phyloP scores from a whole-genome alignment of 2,113 vertebrate genomes.

The Pao palembangensis region DNA sequence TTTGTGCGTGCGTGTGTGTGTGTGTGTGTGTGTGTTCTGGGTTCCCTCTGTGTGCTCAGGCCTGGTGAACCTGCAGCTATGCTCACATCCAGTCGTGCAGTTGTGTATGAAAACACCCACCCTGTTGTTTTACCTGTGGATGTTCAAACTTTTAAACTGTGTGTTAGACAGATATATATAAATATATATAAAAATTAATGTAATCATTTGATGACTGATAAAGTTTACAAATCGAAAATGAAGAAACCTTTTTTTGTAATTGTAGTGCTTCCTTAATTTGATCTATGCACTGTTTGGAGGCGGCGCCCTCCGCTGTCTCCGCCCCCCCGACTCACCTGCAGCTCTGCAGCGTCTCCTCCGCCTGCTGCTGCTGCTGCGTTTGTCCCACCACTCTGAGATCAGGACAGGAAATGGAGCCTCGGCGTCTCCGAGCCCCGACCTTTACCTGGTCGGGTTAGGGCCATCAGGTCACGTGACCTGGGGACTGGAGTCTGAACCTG shows the following conservation, averaged over 20 bases:
- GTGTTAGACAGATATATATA: constrained; percentile 55
- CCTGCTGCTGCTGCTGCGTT: constrained; percentile 62
- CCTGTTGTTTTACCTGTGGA: constrained; percentile 72
- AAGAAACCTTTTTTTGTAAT: constrained; percentile 74
- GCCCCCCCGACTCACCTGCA: constrained; percentile 38
- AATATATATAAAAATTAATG: constrained; percentile 43
- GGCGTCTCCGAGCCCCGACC: no score
- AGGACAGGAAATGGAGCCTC: no score
- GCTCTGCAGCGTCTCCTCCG: constrained; percentile 21
- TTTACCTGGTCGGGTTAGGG: background rate
- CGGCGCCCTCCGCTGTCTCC: constrained; percentile 68
- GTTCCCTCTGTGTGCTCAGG: constrained; percentile 40
- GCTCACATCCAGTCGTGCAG: constrained; percentile 69
- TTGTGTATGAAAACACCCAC: constrained; percentile 39
- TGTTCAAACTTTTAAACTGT: constrained; percentile 64
- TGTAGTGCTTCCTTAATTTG: constrained; percentile 97
- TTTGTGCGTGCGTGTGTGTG: constrained; percentile 68
- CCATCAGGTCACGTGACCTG: no score
- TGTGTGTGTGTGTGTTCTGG: constrained; percentile 53
- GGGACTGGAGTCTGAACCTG: background rate
- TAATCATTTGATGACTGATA: constrained; percentile 71
- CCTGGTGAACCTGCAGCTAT: constrained; percentile 76
- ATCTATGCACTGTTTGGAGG: constrained; percentile 98
- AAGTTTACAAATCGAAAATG: constrained; percentile 79
- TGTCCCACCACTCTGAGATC: background rate